phyloP scores from a whole-genome alignment of 2,888 invertebrate genomes.

The Digitonthophagus gazella region DNA sequence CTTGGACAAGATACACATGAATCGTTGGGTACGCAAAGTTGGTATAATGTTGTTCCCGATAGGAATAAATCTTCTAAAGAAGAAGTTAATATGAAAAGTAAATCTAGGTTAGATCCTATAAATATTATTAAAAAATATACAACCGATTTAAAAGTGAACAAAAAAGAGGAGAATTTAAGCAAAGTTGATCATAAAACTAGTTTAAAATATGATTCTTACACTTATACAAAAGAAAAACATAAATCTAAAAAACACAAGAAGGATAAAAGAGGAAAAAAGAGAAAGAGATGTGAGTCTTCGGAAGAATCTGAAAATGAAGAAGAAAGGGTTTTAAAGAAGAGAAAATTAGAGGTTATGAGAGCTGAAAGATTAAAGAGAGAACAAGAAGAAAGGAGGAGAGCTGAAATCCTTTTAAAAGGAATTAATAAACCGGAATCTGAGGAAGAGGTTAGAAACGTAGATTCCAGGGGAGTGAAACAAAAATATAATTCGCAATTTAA shows the following conservation, averaged over 20 bases:
- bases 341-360: conserved; percentile 65
- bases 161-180: conserved; percentile 21
- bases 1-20: conserved; percentile 91
- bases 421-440: conserved; percentile 30
- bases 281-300: conserved; percentile 33
- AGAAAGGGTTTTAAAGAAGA: conserved; percentile 41
- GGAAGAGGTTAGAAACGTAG: conserved; percentile 28
- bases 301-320: conserved; percentile 34
- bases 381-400: conserved; percentile 68
- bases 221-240: conserved; percentile 41
- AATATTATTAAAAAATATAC: conserved; percentile 64
- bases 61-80: conserved; percentile 53
- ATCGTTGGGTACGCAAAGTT: conserved; percentile 78
- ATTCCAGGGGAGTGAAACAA: conserved; percentile 55
- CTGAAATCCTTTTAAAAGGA: conserved; percentile 68
- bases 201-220: conserved; percentile 35
- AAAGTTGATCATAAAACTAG: conserved; percentile 30
- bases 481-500: conserved; percentile 97
- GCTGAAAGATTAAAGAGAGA: conserved; percentile 80
- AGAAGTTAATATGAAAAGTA: conserved; percentile 67
- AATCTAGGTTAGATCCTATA: conserved; percentile 72
- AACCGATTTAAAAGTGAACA: conserved; percentile 30
- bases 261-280: conserved; percentile 39
- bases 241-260: conserved; percentile 43
- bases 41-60: conserved; percentile 79